Evolutionary conservation across 2,888 invertebrate genomes (phyloP), one percentile per base, ranked within the genome.

Genomic region (Pharmacophagus antenor): DNA sequence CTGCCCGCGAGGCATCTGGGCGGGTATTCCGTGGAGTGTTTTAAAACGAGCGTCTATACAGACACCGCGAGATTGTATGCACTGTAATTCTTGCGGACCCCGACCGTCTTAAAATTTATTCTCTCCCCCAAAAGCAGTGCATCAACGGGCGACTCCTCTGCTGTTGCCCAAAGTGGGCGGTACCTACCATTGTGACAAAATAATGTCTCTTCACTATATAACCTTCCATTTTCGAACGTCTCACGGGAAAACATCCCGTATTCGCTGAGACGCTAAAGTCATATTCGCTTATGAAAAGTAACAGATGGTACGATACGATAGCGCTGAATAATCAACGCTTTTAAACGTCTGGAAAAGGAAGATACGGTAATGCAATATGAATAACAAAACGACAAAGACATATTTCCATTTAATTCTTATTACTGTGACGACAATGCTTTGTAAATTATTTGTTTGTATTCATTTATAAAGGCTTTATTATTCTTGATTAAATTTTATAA

Each of bases 321-420:
- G 80, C 83, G 83, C 84, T 86, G 88, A 88, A 90, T 90, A 90
- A 90, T 89, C 90, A 90, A 89, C 89, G 87, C 87, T 88, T 88
- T 86, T 61, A 86, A 89, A 88, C 86, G 88, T 87, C 88, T 88
- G 85, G 87, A 88, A 88, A 88, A 85, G 88, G 87, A 89, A 88
- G 88, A 90, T 89, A 88, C 86, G 82, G 85, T 86, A 89, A 89
- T 85, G 85, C 84, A 83, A 88, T 88, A 89, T 89, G 89, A 89
- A 90, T 90, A 90, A 86, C 85, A 88, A 89, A 88, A 86, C 85
- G 87, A 87, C 85, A 82, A 80, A 86, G 86, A 87, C 84, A 83
- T 85, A 88, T 88, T 82, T 76, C 81, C 81, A 87, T 87, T 87
- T 88, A 85, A 87, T 87, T 89, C 88, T 85, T 84, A 85, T 84